Percentiles rank a stretch among this genome's conserved stretches.
These are phyloP conservation scores for Thamnophis sirtalis DNA, from an alignment of 2,113 vertebrate genomes.

Conservation along the genomic window DNA sequence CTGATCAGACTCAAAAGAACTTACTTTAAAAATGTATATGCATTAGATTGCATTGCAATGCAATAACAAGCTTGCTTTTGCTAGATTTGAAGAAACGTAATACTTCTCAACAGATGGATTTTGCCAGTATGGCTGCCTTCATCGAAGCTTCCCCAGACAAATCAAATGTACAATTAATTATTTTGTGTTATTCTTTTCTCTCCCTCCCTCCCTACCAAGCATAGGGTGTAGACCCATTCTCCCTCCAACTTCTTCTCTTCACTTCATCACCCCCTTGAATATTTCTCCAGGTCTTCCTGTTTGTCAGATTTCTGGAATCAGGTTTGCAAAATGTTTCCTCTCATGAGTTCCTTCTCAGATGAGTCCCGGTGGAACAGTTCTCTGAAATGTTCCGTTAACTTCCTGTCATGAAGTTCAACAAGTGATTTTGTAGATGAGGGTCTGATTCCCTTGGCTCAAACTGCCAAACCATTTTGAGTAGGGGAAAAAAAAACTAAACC, in stretches of 20 bases:
- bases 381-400: slow-evolving; percentile 30
- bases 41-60: neutral
- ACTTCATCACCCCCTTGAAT: slow-evolving; percentile 29
- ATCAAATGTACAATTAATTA: slow-evolving; percentile 46
- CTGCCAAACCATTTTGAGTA: slow-evolving; percentile 1
- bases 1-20: neutral
- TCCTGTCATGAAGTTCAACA: slow-evolving; percentile 38
- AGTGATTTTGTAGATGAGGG: slow-evolving; percentile 11
- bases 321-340: slow-evolving; percentile 40
- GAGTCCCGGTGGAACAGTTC: slow-evolving; percentile 24
- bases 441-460: slow-evolving; percentile 37
- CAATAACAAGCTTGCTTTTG: neutral
- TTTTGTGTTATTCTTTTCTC: slow-evolving; percentile 32
- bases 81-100: neutral
- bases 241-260: slow-evolving; percentile 20
- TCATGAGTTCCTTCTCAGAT: slow-evolving; percentile 34
- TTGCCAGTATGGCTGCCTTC: neutral
- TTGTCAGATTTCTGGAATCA: slow-evolving; percentile 45
- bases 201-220: slow-evolving; percentile 17
- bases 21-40: neutral
- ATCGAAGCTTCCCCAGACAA: slow-evolving; percentile 4
- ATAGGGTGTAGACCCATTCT: neutral
- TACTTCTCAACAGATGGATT: neutral
- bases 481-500: neutral
- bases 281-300: slow-evolving; percentile 44